A percentile compares a stretch with the other conserved stretches of the same genome.
Evolutionary conservation across 2,888 invertebrate species (phyloP).

Genomic region (Dynastes grantii): DNA sequence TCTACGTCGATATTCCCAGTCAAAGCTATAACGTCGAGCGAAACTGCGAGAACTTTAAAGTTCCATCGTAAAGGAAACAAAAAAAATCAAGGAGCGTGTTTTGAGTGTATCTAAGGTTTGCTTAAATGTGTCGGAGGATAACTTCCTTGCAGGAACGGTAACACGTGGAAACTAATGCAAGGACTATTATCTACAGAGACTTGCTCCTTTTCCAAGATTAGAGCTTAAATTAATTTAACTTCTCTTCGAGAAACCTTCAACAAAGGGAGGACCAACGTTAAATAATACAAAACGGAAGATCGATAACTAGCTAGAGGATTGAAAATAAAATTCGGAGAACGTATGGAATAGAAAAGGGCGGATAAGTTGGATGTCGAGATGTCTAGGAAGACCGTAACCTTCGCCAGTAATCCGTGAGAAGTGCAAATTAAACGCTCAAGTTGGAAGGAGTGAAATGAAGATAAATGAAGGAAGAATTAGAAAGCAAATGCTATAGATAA

Average conservation of each 20-base stretch:
- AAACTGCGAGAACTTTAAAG: neutral
- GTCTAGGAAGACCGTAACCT: no score
- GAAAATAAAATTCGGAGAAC: neutral
- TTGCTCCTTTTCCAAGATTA: neutral
- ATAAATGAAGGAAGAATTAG: no score
- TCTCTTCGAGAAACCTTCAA: neutral
- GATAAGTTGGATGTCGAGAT: no score
- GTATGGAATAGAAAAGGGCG: no score
- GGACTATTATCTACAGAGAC: conserved; percentile 17
- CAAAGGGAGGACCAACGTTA: neutral
- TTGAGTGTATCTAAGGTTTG: conserved; percentile 14
- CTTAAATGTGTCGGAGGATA: conserved; percentile 21
- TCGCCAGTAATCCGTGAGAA: no score
- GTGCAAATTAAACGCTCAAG: no score
- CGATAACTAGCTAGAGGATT: neutral
- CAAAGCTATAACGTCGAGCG: neutral
- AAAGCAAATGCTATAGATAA: no score
- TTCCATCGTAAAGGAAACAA: neutral
- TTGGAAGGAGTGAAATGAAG: no score
- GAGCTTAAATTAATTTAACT: conserved; percentile 29
- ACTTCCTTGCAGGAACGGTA: conserved; percentile 1
- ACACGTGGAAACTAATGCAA: conserved; percentile 21
- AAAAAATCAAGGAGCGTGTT: neutral
- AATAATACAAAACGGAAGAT: conserved; percentile 7
- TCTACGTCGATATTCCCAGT: neutral